These are phyloP conservation scores for Chanos chanos DNA, from an alignment of 2,797 vertebrate species.

Conservation along the genomic window DNA sequence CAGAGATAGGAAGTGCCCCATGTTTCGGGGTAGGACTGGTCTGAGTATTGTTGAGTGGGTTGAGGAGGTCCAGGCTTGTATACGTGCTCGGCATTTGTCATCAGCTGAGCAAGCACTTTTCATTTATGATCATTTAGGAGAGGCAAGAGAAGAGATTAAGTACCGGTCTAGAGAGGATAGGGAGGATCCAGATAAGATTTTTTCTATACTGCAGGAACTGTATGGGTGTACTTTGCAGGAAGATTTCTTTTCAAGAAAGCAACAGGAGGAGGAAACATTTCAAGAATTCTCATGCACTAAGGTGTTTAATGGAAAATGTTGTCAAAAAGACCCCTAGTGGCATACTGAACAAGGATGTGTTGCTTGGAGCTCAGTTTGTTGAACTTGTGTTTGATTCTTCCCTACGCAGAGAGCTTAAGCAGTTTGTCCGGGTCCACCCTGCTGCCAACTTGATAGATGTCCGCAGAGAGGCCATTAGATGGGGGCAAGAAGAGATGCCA, in stretches of 20 bases:
- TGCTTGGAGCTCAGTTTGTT: slow-evolving; percentile 23
- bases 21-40: too few relatives aligned
- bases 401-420: slow-evolving; percentile 8
- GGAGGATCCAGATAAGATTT: not conserved
- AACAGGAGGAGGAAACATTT: slow-evolving; percentile 11
- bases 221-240: not conserved
- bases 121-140: not conserved
- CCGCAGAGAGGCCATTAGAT: not conserved
- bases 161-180: not conserved
- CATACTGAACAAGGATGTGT: not conserved
- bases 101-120: not conserved
- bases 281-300: slow-evolving; percentile 1
- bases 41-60: not conserved
- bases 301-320: not conserved
- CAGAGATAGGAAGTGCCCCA: too few relatives aligned
- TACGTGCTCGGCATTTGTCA: not conserved
- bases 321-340: not conserved
- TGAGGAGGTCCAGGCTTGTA: not conserved
- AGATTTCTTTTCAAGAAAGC: not conserved
- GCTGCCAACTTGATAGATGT: slow-evolving; percentile 2
- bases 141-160: not conserved
- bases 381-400: slow-evolving; percentile 20
- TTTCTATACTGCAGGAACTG: not conserved
- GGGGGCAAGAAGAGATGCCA: slow-evolving; percentile 1
- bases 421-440: not conserved